These are phyloP conservation scores for Drosophila orena DNA, from an alignment of 1,140 invertebrate genomes.

Conservation along the genomic window DNA sequence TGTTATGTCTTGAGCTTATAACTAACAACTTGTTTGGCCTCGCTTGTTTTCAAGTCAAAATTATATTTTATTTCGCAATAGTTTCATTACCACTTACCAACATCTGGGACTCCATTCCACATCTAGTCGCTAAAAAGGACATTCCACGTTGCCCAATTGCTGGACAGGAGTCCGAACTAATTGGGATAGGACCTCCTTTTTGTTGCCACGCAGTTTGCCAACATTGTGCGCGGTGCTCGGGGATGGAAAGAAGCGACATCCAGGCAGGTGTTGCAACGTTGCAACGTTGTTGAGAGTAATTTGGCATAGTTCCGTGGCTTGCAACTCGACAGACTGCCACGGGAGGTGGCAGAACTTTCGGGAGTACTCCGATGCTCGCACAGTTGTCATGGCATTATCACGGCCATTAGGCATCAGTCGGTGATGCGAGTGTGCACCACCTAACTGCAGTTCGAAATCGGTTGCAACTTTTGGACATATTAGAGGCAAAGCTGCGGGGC, in stretches of 20 bases:
- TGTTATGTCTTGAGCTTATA: too few relatives aligned
- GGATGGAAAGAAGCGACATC: neutral
- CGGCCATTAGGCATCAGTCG: constrained; percentile 47
- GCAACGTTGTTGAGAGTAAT: constrained; percentile 44
- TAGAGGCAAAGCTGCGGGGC: constrained; percentile 15
- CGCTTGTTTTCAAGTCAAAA: too few relatives aligned
- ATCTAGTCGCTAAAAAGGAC: constrained; percentile 40
- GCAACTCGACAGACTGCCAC: neutral
- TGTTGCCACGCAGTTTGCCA: constrained; percentile 11
- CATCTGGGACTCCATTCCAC: neutral
- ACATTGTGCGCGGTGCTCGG: constrained; percentile 3
- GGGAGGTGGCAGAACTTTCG: constrained; percentile 28
- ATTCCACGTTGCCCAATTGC: constrained; percentile 43
- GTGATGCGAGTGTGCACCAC: constrained; percentile 25
- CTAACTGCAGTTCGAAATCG: constrained; percentile 21
- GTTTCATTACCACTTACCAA: too few relatives aligned
- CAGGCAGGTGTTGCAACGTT: constrained; percentile 45
- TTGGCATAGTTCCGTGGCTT: constrained; percentile 60
- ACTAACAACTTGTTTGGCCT: too few relatives aligned
- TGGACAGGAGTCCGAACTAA: constrained; percentile 51
- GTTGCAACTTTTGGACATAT: constrained; percentile 40
- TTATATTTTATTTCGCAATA: too few relatives aligned
- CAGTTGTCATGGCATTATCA: constrained; percentile 60
- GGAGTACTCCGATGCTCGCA: constrained; percentile 25
- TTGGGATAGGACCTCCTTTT: constrained; percentile 32